phyloP scores from a whole-genome alignment of 2,888 invertebrate species.

The Tromatobia lineatoria region DNA sequence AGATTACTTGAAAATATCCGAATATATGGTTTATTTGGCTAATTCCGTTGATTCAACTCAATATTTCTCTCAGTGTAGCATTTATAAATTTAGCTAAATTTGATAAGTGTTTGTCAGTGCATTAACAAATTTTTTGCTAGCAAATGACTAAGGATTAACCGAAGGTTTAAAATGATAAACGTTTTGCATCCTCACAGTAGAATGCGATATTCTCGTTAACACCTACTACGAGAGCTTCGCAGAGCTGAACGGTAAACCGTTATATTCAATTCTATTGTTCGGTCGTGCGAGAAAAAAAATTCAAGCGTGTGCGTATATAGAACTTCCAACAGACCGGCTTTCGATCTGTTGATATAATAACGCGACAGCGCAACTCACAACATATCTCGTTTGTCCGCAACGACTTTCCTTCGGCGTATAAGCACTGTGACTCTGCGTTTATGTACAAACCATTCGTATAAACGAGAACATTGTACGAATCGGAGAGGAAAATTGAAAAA shows the following conservation, averaged over 20 bases:
- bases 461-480: background rate
- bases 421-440: background rate
- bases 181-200: background rate
- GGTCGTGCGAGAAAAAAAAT: slow-evolving; percentile 20
- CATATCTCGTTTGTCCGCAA: slow-evolving; percentile 4
- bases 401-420: background rate
- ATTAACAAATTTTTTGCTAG: background rate
- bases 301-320: background rate
- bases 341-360: slow-evolving; percentile 10
- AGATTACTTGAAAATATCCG: no score
- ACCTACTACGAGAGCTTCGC: background rate
- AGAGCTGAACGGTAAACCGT: slow-evolving; percentile 19
- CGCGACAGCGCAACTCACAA: background rate
- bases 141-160: background rate
- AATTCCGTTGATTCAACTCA: no score
- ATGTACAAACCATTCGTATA: background rate
- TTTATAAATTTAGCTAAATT: no score
- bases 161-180: background rate
- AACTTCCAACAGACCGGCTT: background rate
- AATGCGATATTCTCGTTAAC: background rate
- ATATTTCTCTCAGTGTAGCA: no score
- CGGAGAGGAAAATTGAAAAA: no score
- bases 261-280: slow-evolving; percentile 11
- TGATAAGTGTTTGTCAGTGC: no score
- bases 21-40: no score